Conservation (phyloP, 2,797 vertebrate species). For the Lepus oiostolus region DNA sequence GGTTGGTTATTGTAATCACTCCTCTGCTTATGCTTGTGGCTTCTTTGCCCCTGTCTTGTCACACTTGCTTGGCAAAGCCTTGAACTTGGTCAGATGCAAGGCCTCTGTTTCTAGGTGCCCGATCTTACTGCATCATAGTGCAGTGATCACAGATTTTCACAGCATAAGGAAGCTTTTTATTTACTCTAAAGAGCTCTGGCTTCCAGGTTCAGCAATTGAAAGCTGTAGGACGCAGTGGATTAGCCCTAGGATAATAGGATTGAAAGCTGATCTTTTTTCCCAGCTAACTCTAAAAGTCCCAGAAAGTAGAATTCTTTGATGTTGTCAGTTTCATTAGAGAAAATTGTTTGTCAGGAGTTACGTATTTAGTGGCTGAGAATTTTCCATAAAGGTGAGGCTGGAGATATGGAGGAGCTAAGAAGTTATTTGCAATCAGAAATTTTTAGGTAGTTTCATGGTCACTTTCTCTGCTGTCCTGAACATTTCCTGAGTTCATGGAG, state of each 20-base stretch:
- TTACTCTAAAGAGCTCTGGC: not conserved
- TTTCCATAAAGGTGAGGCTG: not conserved
- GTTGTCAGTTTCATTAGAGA: not conserved
- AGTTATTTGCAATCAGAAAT: not conserved
- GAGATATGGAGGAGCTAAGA: not conserved
- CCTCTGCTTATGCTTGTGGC: not conserved
- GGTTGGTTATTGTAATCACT: not conserved
- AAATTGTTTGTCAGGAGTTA: not conserved
- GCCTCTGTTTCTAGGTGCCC: not conserved
- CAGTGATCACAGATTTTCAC: not conserved
- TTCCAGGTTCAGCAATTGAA: not conserved
- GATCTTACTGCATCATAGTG: not conserved
- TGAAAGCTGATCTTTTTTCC: not conserved
- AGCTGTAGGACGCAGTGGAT: not conserved
- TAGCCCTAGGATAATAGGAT: not conserved
- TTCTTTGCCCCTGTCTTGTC: not conserved
- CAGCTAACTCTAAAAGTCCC: not conserved
- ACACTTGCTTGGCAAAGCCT: slow-evolving; percentile 17
- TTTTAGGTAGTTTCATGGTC: not conserved
- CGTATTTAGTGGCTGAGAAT: not conserved
- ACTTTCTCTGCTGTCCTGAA: not conserved
- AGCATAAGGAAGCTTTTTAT: not conserved
- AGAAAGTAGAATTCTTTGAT: slow-evolving; percentile 49
- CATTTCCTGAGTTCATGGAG: not conserved
- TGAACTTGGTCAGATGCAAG: not conserved